phyloP scores from a whole-genome alignment of 2,113 vertebrate genomes.

The Oreotrochilus melanogaster region DNA sequence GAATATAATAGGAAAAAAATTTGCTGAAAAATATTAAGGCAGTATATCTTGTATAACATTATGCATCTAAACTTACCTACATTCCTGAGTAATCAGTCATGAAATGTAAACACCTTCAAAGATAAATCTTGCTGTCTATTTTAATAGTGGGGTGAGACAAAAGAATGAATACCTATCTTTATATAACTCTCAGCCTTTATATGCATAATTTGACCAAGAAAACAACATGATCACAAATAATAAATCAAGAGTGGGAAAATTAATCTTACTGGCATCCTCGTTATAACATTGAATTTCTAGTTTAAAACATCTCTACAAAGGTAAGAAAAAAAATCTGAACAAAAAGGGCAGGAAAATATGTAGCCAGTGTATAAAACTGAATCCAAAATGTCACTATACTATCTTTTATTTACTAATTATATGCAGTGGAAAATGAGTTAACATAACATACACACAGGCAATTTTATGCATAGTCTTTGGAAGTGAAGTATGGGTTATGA shows the following conservation, averaged over 20 bases:
- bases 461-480: background rate
- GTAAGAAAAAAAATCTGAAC: background rate
- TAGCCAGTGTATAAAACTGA: background rate
- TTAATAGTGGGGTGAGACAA: background rate
- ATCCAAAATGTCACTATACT: background rate
- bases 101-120: background rate
- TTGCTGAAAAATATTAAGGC: background rate
- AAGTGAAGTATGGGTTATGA: background rate
- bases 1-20: background rate
- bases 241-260: background rate
- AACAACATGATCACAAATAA: background rate
- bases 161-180: background rate
- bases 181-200: background rate
- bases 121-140: background rate
- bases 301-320: background rate
- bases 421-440: background rate
- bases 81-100: background rate
- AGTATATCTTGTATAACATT: background rate
- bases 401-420: background rate
- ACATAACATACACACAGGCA: background rate
- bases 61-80: background rate
- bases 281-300: background rate
- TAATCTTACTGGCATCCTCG: background rate
- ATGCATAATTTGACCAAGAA: background rate
- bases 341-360: background rate